Evolutionary conservation across 2,113 vertebrate genomes (phyloP), one percentile per base, ranked within the genome.

Genomic region (Apus apus): DNA sequence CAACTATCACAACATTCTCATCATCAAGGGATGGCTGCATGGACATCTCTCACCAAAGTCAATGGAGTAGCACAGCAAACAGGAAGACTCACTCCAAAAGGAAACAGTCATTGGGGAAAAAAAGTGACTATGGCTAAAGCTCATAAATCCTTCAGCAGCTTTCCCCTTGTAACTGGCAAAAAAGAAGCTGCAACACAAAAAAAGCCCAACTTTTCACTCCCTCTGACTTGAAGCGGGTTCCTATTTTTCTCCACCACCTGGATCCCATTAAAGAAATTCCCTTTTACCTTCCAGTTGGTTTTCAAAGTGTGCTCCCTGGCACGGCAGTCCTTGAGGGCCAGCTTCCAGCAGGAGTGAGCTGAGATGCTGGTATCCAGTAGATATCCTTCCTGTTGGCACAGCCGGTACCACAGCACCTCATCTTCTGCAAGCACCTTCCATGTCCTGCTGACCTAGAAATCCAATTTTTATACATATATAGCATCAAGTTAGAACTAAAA

Each of bases 341-440:
- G 98, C 93, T 99, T 99, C 99, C 99, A 99, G 97, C 98, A 99
- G 62, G 98, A 98, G 57, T 96, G 98, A 84, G 98, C 99, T 0
- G 98, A 98, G 97, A 99, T 98, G 84, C 96, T 97, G 68, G 83
- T 97, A 25, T 97, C 97, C 9, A 90, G 74, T 15, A 98, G 97
- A 93, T 98, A 98, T 4, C 99, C 99, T 93, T 99, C 99, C 95
- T 96, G 96, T 46, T 96, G 97, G 97, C 99, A 99, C 96, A 99
- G 79, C 66, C 86, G 90, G 97, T 98, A 99, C 99, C 99, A 99
- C 94, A 99, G 94, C 77, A 99, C 98, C 32, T 98, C 96, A 9
- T 99, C 99, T 94, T 99, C 99, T 7, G 99, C 98, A 46, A 99
- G 98, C 60, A 98, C 95, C 80, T 98, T 98, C 99, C 99, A 99